These are phyloP conservation scores for Hemiscyllium ocellatum DNA, from an alignment of 2,113 vertebrate species.

Conservation along the genomic window DNA sequence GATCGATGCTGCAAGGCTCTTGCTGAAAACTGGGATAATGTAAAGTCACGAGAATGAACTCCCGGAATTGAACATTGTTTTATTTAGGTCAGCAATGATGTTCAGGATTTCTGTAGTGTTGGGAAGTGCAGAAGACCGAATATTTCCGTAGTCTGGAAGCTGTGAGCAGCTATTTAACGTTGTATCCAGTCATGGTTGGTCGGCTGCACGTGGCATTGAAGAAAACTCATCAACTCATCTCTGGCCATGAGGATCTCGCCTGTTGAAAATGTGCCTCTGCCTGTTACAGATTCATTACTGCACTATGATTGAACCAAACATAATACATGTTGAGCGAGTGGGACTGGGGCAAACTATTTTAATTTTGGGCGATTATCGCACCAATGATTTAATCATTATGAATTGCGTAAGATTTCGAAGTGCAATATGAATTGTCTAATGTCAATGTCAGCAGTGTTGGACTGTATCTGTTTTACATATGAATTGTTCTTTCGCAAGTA, in stretches of 20 bases:
- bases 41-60: background rate
- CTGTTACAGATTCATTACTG: background rate
- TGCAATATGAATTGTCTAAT: background rate
- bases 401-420: background rate
- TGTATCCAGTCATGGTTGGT: background rate
- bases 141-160: background rate
- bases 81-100: background rate
- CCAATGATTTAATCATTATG: no score
- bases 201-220: background rate
- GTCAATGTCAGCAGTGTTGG: background rate
- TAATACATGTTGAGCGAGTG: background rate
- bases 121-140: background rate
- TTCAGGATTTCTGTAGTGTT: background rate
- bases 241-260: background rate
- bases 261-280: background rate
- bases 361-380: background rate
- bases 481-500: background rate
- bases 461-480: background rate
- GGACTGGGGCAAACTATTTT: background rate
- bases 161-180: background rate
- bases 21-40: background rate
- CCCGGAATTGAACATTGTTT: background rate
- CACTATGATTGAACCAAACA: background rate
- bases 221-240: background rate
- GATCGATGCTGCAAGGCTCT: background rate